A percentile compares a stretch with the other conserved stretches of the same genome.
Evolutionary conservation across 2,888 invertebrate species (phyloP).

Genomic region (Pocota personata): DNA sequence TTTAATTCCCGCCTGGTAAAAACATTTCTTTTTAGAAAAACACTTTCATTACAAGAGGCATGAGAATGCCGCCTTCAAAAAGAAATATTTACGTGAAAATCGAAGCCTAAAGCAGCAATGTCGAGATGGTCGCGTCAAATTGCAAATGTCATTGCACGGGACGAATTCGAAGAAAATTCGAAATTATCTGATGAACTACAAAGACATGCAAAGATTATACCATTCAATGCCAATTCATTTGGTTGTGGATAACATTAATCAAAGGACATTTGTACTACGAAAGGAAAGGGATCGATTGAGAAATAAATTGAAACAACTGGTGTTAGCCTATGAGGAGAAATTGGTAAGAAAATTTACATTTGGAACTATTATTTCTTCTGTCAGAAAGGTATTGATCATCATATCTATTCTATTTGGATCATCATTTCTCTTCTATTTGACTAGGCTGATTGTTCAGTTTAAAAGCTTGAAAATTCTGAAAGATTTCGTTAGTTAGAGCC

Average conservation of each 20-base stretch:
- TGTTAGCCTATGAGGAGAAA: constrained; percentile 76
- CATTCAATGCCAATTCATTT: constrained; percentile 80
- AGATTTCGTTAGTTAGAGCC: too few species aligned
- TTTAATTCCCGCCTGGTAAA: background rate
- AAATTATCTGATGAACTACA: constrained; percentile 79
- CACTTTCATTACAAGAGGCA: constrained; percentile 77
- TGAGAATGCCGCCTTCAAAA: constrained; percentile 78
- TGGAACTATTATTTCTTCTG: too few species aligned
- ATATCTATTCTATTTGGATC: too few species aligned
- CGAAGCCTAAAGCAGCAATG: constrained; percentile 78
- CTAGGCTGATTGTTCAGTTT: too few species aligned
- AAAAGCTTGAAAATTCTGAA: too few species aligned
- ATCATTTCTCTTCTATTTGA: too few species aligned
- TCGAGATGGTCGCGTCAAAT: constrained; percentile 78
- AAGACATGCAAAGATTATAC: constrained; percentile 80
- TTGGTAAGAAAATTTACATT: constrained; percentile 76
- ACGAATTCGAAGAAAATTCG: constrained; percentile 78
- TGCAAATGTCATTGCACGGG: constrained; percentile 78
- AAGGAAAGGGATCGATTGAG: constrained; percentile 81
- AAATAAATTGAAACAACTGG: constrained; percentile 77
- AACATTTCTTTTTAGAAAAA: constrained; percentile 75
- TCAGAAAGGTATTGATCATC: too few species aligned
- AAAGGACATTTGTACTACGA: constrained; percentile 80
- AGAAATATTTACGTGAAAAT: constrained; percentile 75
- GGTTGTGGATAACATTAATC: constrained; percentile 81